These are phyloP conservation scores for Sarcophaga subvicina DNA, from an alignment of 2,888 invertebrate genomes.

Conservation along the genomic window DNA sequence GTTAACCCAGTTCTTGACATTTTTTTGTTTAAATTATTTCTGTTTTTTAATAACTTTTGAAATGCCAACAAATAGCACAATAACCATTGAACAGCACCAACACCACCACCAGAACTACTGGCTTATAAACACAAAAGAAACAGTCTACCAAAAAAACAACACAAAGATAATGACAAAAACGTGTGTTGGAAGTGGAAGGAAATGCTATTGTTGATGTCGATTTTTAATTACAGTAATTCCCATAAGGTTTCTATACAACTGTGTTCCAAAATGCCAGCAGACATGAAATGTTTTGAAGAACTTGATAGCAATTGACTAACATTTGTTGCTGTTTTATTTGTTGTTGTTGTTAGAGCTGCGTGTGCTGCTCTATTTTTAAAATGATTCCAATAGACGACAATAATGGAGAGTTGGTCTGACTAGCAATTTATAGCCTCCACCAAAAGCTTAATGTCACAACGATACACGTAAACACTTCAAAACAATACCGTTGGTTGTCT, in stretches of 20 bases:
- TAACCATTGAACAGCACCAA: not conserved
- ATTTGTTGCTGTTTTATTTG: not conserved
- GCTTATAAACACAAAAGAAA: too few species aligned
- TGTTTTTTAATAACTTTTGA: not conserved
- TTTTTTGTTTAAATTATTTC: not conserved
- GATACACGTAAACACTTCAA: conserved; percentile 43
- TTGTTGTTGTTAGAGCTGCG: conserved; percentile 10
- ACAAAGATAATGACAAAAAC: not conserved
- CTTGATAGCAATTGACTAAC: not conserved
- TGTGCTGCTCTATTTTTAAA: conserved; percentile 1
- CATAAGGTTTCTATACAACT: conserved; percentile 23
- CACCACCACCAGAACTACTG: not conserved
- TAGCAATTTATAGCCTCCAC: not conserved
- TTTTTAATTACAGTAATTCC: conserved; percentile 47
- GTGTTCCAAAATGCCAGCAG: not conserved
- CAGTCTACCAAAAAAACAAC: too few species aligned
- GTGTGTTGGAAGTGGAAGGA: not conserved
- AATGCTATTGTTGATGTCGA: conserved; percentile 37
- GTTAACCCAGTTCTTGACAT: not conserved
- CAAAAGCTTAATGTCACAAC: not conserved
- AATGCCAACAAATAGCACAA: not conserved
- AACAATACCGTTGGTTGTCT: not conserved
- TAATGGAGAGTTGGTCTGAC: not conserved
- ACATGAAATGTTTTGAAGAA: not conserved
- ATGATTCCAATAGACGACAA: not conserved